Evolutionary conservation across 2,113 vertebrate species (phyloP), one percentile per base, ranked within the genome.

Genomic region (Lophochroa leadbeateri): DNA sequence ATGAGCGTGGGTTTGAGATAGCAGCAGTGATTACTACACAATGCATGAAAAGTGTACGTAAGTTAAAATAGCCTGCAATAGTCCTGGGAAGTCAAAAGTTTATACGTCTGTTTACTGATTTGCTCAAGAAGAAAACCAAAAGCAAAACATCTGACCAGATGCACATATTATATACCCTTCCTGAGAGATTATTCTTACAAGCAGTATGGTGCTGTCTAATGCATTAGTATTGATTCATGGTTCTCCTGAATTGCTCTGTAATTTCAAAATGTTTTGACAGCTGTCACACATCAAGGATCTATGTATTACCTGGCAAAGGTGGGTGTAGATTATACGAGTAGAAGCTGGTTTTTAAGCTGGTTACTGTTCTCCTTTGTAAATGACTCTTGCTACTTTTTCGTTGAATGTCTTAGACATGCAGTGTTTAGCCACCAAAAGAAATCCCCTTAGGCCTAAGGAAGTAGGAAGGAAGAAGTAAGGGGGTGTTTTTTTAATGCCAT

Each of bases 21-120:
- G 29, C 19, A 77, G 44, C n/a, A 78, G n/a, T 31, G 43, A 29
- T 78, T 69, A 17, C n/a, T 52, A n/a, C 7, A 7, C 3, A 33
- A 10, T 63, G 20, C 49, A 33, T 0, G 0, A n/a, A 80, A 90
- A 80, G 1, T 0, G 0, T 65, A 29, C 2, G 0, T 10, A 53
- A 58, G 6, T n/a, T 85, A 53, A 94, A 95, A 64, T 58, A 82
- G 21, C 19, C 37, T 44, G 29, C 6, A 63, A 14, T 29, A 46
- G 14, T 61, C 50, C 25, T 72, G 33, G 1, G 17, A 20, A 77
- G 49, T 24, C 28, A 87, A 25, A 65, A 44, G 10, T 46, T 50
- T 33, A 19, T 68, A 25, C 8, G 77, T 90, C n/a, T 65, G 29
- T 17, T 28, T 57, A 19, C 35, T 44, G 52, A 33, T 47, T 71